phyloP scores from a whole-genome alignment of 2,113 vertebrate genomes.

The Danio rerio region DNA sequence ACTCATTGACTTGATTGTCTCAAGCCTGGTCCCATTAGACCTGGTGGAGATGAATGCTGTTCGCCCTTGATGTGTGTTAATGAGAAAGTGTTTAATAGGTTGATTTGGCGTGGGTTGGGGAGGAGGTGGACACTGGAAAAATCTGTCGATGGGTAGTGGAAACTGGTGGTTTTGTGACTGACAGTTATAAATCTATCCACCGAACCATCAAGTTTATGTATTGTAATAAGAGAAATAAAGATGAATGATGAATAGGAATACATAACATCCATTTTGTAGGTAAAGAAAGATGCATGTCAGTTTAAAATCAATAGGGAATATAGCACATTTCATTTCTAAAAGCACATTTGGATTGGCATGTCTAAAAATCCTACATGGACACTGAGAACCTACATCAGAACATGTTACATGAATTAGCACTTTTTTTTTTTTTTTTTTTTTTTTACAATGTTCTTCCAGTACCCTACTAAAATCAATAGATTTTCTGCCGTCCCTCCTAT shows the following conservation, averaged over 20 bases:
- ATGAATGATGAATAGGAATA: neutral
- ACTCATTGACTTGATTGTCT: conserved; percentile 77
- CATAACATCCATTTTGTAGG: neutral
- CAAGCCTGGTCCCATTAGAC: conserved; percentile 69
- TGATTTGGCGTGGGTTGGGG: conserved; percentile 27
- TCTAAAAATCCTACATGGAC: neutral
- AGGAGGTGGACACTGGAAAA: neutral
- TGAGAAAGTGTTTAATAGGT: conserved; percentile 75
- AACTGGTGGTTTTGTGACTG: conserved; percentile 20
- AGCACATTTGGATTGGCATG: neutral
- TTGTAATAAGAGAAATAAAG: neutral
- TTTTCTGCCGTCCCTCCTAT: too few species aligned
- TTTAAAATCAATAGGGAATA: neutral
- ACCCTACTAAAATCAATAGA: too few species aligned
- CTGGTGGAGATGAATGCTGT: conserved; percentile 71
- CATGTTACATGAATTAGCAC: too few species aligned
- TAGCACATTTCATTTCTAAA: neutral
- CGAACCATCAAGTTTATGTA: neutral
- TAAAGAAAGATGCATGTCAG: neutral
- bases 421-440: too few species aligned
- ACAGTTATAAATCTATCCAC: neutral
- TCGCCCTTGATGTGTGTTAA: conserved; percentile 71
- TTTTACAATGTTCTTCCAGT: too few species aligned
- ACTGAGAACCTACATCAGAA: neutral
- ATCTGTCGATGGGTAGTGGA: conserved; percentile 24